Evolutionary conservation across 2,888 invertebrate genomes (phyloP), one percentile per base, ranked within the genome.

Genomic region (Hartigia nigra): DNA sequence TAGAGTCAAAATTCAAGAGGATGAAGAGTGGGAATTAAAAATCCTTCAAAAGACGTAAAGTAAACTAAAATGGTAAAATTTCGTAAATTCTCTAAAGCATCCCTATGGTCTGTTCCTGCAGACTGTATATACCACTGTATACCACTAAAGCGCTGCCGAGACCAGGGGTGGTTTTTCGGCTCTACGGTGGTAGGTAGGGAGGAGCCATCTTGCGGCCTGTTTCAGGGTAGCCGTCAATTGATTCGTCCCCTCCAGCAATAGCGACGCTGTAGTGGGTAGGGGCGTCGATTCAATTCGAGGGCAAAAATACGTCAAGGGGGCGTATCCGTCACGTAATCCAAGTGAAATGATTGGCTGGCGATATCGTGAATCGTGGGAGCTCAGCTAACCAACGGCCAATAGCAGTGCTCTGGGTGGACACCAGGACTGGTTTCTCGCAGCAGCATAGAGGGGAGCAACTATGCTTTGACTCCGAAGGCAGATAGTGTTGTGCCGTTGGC

Each of bases 401-500:
- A 83, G 32, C n/a, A 37, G 74, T 23, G 12, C 76, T 70, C 80
- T 88, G 89, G 91, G 90, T 89, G 90, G 86, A 82, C 83, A 85
- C 87, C 84, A 75, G 84, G 87, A 88, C 89, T 85, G 88, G 89
- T 90, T 89, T 86, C 80, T 82, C 79, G 79, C 84, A 78, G 80
- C 83, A 77, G 81, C 80, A 85, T 85, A 86, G 86, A 86, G 86
- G 91, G 90, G 88, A 88, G 88, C 85, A 88, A 85, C 87, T 86
- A 55, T 55, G 86, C 86, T 87, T 87, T 84, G 80, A 84, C 83
- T 86, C 86, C 86, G 84, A 81, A 81, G 86, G 84, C 91, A 91
- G 91, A 91, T 91, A 91, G 91, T 91, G 88, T 86, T 89, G 91
- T 90, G 91, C 91, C 91, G 91, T 91, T 91, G 91, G 89, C 89